Evolutionary conservation across 2,797 vertebrate genomes (phyloP).

Genomic region (Nyctalus aviator): DNA sequence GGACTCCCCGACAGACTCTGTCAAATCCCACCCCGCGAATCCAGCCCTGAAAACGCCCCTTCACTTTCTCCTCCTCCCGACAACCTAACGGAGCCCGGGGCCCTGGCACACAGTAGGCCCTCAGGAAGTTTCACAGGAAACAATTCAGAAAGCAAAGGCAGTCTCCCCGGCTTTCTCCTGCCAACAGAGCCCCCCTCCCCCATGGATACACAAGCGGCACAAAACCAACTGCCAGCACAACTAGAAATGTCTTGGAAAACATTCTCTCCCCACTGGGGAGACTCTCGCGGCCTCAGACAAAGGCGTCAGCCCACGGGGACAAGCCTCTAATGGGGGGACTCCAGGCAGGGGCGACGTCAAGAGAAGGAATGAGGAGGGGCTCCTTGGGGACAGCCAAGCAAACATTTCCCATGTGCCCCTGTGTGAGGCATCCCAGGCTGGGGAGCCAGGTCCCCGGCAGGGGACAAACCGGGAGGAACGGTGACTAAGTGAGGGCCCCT

Average conservation of each 20-base stretch:
- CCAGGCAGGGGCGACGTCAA: not conserved
- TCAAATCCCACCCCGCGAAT: not conserved
- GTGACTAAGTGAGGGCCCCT: too few species aligned
- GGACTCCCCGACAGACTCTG: constrained; percentile 48
- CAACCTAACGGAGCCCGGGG: not conserved
- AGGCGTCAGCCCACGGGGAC: constrained; percentile 52
- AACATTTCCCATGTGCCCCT: not conserved
- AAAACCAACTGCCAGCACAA: constrained; percentile 62
- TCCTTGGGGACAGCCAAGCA: constrained; percentile 30
- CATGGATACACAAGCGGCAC: not conserved
- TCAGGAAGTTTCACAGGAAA: constrained; percentile 36
- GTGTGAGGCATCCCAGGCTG: not conserved
- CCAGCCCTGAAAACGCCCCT: not conserved
- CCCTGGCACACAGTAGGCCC: constrained; percentile 53
- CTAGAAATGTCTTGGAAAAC: constrained; percentile 50
- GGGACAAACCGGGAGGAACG: not conserved
- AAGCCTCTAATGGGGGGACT: not conserved
- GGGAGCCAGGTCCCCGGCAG: not conserved
- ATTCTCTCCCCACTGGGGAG: not conserved
- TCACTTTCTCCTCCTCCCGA: not conserved
- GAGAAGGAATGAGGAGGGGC: not conserved
- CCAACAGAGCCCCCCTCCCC: not conserved
- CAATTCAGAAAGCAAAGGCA: constrained; percentile 18
- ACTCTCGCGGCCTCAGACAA: constrained; percentile 32
- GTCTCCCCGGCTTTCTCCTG: not conserved